Evolutionary conservation across 2,888 invertebrate genomes (phyloP), one percentile per base, ranked within the genome.

Genomic region (Drosophila melanosoma): DNA sequence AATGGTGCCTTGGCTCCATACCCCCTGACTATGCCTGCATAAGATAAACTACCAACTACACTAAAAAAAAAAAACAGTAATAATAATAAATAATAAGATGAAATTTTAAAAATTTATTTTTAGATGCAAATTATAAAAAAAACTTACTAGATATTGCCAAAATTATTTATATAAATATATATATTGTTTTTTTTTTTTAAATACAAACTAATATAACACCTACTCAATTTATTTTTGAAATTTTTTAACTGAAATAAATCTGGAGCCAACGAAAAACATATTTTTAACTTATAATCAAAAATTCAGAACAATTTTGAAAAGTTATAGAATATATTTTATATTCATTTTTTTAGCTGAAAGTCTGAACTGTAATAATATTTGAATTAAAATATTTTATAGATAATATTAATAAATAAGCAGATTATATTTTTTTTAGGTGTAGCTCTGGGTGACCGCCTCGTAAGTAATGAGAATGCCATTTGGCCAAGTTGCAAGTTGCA

Each of bases 381-480:
- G 1, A 7, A 8, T 4, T 15, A 1, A 23, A 45, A 15, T 20
- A 7, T 20, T 1, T 7, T 45, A 3, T 0, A 12, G 20, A 0
- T 6, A 29, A 11, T 11, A 29, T 10, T 6, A 17, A 29, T 6
- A 17, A 6, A n/a, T 11, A 17, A 23, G 4, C 23, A 15, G 3
- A 1, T 15, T 11, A 12, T 11, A 36, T 12, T 12, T 38, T 56
- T 15, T 56, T 15, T 4, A 12, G 12, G 56, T 56, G 56, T 56
- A 79, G 52, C 33, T 23, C 62, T n/a, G 35, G 48, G 20, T n/a
- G 56, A 32, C 29, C 57, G 49, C 29, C 74, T 65, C 52, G 83
- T 82, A 83, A 81, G 88, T 92, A 92, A 92, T 92, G 90, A 91
- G 91, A 87, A 88, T 88, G 81, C 86, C 80, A 87, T 85, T 91